Percentiles rank a stretch among this genome's conserved stretches.
Evolutionary conservation across 1,140 invertebrate species (phyloP).

Genomic region (Palaemon carinicauda): DNA sequence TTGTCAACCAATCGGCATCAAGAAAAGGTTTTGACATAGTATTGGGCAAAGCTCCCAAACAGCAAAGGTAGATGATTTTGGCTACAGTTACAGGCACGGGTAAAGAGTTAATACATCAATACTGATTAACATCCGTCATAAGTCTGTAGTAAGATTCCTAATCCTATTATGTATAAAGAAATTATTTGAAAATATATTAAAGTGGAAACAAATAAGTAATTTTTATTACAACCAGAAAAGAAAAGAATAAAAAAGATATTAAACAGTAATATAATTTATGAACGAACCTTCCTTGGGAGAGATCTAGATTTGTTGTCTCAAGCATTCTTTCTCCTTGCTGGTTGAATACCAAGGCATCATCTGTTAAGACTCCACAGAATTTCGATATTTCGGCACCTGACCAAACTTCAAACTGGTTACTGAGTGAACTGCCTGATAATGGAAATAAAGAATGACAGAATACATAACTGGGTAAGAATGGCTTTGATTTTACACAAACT

Average conservation of each 20-base stretch:
- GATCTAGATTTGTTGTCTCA: constrained; percentile 64
- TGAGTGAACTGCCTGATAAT: constrained; percentile 61
- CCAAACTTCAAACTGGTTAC: constrained; percentile 50
- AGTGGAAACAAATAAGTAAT: too few species aligned
- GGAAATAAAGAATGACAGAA: background rate
- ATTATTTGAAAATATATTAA: background rate
- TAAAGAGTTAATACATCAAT: too few species aligned
- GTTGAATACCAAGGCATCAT: constrained; percentile 63
- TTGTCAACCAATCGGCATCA: too few species aligned
- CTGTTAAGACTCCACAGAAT: constrained; percentile 61
- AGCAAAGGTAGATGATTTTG: too few species aligned
- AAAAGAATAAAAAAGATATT: too few species aligned
- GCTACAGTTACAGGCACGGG: too few species aligned
- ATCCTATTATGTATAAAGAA: background rate
- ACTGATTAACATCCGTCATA: too few species aligned
- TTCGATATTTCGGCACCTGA: constrained; percentile 39
- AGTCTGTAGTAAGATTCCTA: too few species aligned
- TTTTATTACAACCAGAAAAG: too few species aligned
- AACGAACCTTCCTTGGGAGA: constrained; percentile 64
- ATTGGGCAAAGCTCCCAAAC: too few species aligned
- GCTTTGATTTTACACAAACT: background rate
- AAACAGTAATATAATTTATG: background rate
- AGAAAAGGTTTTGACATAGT: too few species aligned
- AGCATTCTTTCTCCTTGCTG: constrained; percentile 64
- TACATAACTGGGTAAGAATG: background rate